phyloP scores from a whole-genome alignment of 2,888 invertebrate species.

The Dione vanillae region DNA sequence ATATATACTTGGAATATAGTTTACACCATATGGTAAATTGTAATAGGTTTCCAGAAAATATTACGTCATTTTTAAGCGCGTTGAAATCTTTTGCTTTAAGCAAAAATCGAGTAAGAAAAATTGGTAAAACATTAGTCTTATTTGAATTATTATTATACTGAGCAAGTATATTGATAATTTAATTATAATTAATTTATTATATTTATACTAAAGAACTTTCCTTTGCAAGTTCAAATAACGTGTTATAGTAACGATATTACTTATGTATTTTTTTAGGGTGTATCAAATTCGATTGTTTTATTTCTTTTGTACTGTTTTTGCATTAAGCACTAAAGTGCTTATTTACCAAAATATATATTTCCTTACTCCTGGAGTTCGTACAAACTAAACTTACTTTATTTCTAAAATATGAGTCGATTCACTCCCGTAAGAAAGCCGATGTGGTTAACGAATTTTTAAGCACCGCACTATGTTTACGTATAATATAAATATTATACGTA shows the following conservation, averaged over 20 bases:
- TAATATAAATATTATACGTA: conserved; percentile 10
- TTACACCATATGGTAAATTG: not conserved
- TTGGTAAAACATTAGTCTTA: not conserved
- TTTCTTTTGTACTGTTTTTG: too few species aligned
- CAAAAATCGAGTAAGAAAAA: not conserved
- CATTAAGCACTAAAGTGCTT: too few species aligned
- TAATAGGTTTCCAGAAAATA: not conserved
- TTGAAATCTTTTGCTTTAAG: conserved; percentile 45
- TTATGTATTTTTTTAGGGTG: too few species aligned
- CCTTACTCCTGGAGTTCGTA: too few species aligned
- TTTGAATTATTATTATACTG: not conserved
- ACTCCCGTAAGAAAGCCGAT: conserved; percentile 5
- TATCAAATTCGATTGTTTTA: too few species aligned
- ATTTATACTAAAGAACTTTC: not conserved
- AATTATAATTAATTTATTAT: too few species aligned
- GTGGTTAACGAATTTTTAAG: conserved; percentile 18
- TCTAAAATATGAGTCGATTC: too few species aligned
- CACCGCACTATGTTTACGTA: conserved; percentile 17
- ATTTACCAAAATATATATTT: too few species aligned
- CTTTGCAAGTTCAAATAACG: too few species aligned
- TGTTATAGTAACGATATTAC: too few species aligned
- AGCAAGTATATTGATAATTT: not conserved
- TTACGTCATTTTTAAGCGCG: conserved; percentile 14
- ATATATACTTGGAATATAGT: not conserved
- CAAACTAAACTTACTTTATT: too few species aligned